phyloP scores from a whole-genome alignment of 2,113 vertebrate species.

The Electrona antarctica region DNA sequence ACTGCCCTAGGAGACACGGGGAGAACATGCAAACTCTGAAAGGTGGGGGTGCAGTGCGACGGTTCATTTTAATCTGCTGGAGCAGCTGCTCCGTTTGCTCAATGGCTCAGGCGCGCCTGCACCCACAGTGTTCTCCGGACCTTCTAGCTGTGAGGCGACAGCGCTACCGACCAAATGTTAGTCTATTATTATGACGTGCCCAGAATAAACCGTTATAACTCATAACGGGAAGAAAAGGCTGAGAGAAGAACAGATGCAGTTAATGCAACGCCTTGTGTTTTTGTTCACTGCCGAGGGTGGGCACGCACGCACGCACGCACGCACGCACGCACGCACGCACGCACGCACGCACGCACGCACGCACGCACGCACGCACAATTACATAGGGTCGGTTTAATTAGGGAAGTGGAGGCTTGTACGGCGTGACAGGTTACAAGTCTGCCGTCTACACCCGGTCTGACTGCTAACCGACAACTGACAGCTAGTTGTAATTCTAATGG shows the following conservation, averaged over 20 bases:
- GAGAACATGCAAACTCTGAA: no score
- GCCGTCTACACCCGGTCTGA: constrained; percentile 17
- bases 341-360: no score
- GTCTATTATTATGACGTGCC: no score
- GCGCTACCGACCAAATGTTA: no score
- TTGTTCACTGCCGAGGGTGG: constrained; percentile 11
- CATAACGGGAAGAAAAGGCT: constrained; percentile 27
- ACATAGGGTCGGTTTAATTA: constrained; percentile 63
- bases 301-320: background rate
- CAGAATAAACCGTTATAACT: constrained; percentile 24
- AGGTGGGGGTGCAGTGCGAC: no score
- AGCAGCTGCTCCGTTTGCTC: no score
- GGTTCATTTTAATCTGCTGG: no score
- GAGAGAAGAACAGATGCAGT: constrained; percentile 3
- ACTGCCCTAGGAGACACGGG: no score
- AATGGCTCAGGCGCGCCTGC: no score
- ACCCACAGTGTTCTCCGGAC: no score
- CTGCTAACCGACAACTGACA: constrained; percentile 50
- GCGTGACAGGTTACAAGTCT: constrained; percentile 55
- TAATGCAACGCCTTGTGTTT: constrained; percentile 9
- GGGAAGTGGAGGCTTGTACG: constrained; percentile 40
- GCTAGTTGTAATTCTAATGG: constrained; percentile 63
- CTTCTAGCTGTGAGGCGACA: no score
- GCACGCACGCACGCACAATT: constrained; percentile 33
- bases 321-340: no score